phyloP scores from a whole-genome alignment of 1,140 invertebrate genomes.

The Bombus turneri region DNA sequence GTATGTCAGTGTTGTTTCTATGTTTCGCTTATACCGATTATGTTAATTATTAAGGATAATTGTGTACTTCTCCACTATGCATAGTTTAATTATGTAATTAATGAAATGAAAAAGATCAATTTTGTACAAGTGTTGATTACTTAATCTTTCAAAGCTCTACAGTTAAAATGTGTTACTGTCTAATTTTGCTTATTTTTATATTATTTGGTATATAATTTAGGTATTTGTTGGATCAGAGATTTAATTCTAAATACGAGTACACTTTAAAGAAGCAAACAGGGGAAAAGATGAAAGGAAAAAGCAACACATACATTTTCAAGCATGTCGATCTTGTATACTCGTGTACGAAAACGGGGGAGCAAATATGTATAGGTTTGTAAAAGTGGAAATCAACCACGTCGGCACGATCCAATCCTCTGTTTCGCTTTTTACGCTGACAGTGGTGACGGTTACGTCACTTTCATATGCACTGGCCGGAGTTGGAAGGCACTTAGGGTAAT shows the following conservation, averaged over 20 bases:
- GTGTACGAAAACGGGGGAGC: background rate
- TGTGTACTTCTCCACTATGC: no score
- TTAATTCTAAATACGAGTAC: background rate
- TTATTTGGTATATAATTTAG: no score
- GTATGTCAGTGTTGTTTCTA: no score
- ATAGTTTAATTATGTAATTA: no score
- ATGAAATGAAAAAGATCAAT: no score
- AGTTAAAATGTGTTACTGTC: no score
- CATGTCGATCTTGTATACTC: background rate
- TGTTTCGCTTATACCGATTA: no score
- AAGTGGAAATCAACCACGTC: conserved; percentile 4
- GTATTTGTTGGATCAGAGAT: background rate
- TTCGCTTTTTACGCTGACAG: conserved; percentile 21
- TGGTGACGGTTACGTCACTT: conserved; percentile 51
- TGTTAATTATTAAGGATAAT: background rate
- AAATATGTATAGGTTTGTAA: background rate
- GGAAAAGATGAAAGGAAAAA: background rate
- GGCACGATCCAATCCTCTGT: background rate
- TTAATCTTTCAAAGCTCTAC: no score
- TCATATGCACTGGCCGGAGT: conserved; percentile 64
- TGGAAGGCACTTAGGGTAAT: conserved; percentile 72
- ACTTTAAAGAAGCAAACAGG: background rate
- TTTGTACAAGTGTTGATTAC: no score
- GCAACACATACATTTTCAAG: no score
- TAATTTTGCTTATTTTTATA: background rate